Evolutionary conservation across 2,888 invertebrate genomes (phyloP).

Genomic region (Scaeva pyrastri): DNA sequence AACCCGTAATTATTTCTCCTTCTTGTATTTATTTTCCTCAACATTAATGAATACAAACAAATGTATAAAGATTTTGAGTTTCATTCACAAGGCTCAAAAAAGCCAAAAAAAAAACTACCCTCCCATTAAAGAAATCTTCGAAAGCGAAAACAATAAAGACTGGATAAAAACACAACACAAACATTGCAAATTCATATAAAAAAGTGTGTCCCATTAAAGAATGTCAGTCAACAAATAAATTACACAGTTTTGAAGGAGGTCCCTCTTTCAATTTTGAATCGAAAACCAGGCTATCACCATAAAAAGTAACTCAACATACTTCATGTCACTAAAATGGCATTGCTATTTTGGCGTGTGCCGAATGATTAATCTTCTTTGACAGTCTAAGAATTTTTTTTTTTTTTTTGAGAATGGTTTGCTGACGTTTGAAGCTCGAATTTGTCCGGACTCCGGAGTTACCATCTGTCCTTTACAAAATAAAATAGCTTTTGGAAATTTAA

Average conservation of each 20-base stretch:
- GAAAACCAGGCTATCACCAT: conserved; percentile 55
- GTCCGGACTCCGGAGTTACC: background rate
- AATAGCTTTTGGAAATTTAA: background rate
- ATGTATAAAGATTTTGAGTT: background rate
- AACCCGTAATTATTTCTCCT: background rate
- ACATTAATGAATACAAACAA: background rate
- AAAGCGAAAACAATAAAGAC: conserved; percentile 18
- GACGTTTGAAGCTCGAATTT: conserved; percentile 25
- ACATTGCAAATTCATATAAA: background rate
- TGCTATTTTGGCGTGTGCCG: conserved; percentile 69
- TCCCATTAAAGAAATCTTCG: conserved; percentile 14
- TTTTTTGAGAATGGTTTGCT: background rate
- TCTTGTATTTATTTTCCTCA: background rate
- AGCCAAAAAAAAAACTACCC: background rate
- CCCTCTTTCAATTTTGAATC: conserved; percentile 29
- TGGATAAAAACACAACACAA: background rate
- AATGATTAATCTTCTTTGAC: conserved; percentile 61
- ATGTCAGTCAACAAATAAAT: background rate
- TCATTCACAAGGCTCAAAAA: conserved; percentile 4
- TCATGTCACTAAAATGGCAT: conserved; percentile 52
- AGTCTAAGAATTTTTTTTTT: conserved; percentile 12
- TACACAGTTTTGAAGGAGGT: conserved; percentile 19
- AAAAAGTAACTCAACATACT: conserved; percentile 37
- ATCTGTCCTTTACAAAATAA: background rate
- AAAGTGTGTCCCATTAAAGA: conserved; percentile 5